Base-by-base conservation (phyloP, 2,888 invertebrate species). In the Plutella xylostella region DNA sequence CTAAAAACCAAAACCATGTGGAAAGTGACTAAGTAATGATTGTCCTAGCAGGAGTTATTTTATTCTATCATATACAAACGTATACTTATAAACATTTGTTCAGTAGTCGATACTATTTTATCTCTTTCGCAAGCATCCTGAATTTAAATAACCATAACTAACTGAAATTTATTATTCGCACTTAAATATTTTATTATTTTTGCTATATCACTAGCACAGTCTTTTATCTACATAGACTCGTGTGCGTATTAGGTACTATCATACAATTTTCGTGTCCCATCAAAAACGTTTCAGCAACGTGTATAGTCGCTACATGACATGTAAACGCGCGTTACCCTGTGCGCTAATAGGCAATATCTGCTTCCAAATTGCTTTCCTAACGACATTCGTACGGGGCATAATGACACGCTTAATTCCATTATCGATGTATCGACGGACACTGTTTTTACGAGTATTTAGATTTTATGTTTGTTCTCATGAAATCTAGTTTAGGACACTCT, bases 321-420 rank as follows among this genome's bases (percentile, higher is more conserved):
- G n/a, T n/a, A n/a, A n/a, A n/a, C n/a, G n/a, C n/a, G n/a, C n/a
- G n/a, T n/a, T 75, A 73, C 65, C 64, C 60, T 68, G 64, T 62
- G 60, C 71, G 72, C 76, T 82, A 80, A 82, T 79, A 79, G 80
- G 69, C 80, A 80, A 82, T 80, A 80, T 80, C 75, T 75, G 75
- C 65, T 69, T 65, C 70, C 65, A 80, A 79, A 82, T 79, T 80
- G 79, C 74, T 71, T 77, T 71, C 72, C 72, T 77, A 78, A 80
- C 79, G 75, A 75, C 76, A 80, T 80, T 80, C 78, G 76, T 70
- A 73, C 64, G 66, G 66, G 68, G 65, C 72, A 72, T 78, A 78
- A 80, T 80, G 79, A 78, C 78, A 78, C 68, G 72, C 60, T 59
- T 78, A 78, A 79, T 77, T 72, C 71, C 71, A 72, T 79, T 78